A percentile compares a stretch with the other conserved stretches of the same genome.
Conservation (phyloP, 2,113 vertebrate species). For the Thalassarche chlororhynchos region DNA sequence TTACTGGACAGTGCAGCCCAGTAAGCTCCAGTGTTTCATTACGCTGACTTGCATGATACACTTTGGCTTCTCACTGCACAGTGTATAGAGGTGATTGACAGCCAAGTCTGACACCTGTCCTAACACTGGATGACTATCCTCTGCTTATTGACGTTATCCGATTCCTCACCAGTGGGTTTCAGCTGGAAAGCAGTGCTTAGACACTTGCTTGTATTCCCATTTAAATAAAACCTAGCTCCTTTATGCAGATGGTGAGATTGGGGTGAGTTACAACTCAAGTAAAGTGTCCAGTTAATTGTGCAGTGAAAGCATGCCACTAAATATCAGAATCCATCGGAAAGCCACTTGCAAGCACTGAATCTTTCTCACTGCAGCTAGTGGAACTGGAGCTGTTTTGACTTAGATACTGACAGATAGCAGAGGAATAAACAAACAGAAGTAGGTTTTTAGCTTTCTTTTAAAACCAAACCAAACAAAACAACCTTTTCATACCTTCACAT, state of each 20-base stretch:
- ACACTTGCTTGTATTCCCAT: not conserved
- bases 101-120: not conserved
- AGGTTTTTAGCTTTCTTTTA: not conserved
- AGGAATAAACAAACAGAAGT: not conserved
- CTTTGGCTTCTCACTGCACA: not conserved
- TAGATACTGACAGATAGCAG: not conserved
- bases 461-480: not conserved
- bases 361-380: not conserved
- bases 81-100: not conserved
- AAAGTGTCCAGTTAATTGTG: not conserved
- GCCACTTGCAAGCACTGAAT: not conserved
- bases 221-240: not conserved
- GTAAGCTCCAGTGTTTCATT: not conserved
- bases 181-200: not conserved
- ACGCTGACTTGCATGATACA: fast-evolving
- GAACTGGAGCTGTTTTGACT: not conserved
- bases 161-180: not conserved
- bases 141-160: not conserved
- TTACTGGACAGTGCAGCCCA: not conserved
- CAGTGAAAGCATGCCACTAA: not conserved
- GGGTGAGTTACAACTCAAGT: not conserved
- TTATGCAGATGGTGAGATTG: not conserved
- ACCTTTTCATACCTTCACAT: not conserved
- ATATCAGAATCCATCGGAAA: not conserved
- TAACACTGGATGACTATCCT: not conserved